Evolutionary conservation across 2,113 vertebrate genomes (phyloP), one percentile per base, ranked within the genome.

Genomic region (Alosa alosa): DNA sequence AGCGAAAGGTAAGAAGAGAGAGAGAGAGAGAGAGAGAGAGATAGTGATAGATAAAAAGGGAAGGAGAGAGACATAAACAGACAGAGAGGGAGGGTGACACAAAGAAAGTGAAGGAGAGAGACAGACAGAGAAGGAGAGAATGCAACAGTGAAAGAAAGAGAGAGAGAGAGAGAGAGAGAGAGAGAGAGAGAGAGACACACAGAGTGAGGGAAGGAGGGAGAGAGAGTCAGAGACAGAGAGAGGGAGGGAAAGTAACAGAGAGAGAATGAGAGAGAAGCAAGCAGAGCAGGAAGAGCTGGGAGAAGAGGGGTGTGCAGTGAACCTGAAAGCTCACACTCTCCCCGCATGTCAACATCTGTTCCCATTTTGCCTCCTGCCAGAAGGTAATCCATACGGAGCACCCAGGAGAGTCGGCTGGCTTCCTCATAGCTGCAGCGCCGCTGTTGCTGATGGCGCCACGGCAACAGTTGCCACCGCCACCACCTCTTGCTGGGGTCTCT

Each of bases 321-420:
- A 78, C 72, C 72, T 39, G 72, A 78, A 78, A 78, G 72, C 72
- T 36, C 25, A 17, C 72, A 78, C 72, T 41, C 72, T 78, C 72
- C 13, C 36, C 10, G 11, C 25, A 15, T 78, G 72, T 78, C 25
- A 78, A 78, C 72, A 78, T 78, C 72, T 78, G 72, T 78, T 78
- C 72, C 36, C 72, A 36, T 78, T 78, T 78, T 78, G 72, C 72
- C 72, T 36, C 72, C 72, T 78, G 72, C 72, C 72, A 78, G 72
- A 36, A 78, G 72, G 72, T 78, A 78, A 78, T 78, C 72, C 31
- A 78, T 78, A 78, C 72, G 39, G 72, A 78, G 72, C 72, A 36
- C 72, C 72, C 72, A 4, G 25, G 72, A 36, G 72, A 78, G 25
- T 10, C 31, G 11, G 3, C 72, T 41, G 72, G 72, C 72, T 36